Evolutionary conservation across 2,113 vertebrate genomes (phyloP).

Genomic region (Callithrix jacchus): DNA sequence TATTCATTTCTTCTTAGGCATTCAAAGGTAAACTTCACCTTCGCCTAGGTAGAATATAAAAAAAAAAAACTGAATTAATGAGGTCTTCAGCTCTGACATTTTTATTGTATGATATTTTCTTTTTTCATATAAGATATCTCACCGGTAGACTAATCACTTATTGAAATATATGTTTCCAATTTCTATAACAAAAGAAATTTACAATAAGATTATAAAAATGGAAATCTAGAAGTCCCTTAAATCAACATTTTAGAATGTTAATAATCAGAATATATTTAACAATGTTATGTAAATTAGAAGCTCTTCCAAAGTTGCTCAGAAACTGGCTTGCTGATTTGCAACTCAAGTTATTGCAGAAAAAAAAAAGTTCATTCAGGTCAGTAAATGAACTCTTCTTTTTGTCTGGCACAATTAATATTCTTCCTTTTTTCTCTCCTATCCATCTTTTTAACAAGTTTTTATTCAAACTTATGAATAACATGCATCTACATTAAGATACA

Average conservation of each 20-base stretch:
- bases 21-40: conserved; percentile 82
- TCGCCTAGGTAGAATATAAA: conserved; percentile 79
- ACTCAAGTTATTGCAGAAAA: not conserved
- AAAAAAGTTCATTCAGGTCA: not conserved
- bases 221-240: not conserved
- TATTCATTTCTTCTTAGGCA: conserved; percentile 81
- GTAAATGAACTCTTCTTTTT: not conserved
- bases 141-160: not conserved
- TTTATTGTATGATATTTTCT: conserved; percentile 65
- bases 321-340: not conserved
- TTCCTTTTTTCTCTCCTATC: not conserved
- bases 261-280: not conserved
- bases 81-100: conserved; percentile 61
- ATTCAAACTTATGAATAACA: not conserved
- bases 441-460: not conserved
- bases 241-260: conserved; percentile 20
- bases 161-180: not conserved
- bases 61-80: conserved; percentile 80
- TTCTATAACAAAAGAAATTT: not conserved
- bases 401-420: not conserved
- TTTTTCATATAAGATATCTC: conserved; percentile 46
- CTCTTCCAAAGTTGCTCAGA: not conserved
- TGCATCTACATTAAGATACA: not conserved
- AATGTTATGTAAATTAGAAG: not conserved
- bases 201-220: not conserved